These are phyloP conservation scores for Oligia strigilis DNA, from an alignment of 2,888 invertebrate species.

Conservation along the genomic window DNA sequence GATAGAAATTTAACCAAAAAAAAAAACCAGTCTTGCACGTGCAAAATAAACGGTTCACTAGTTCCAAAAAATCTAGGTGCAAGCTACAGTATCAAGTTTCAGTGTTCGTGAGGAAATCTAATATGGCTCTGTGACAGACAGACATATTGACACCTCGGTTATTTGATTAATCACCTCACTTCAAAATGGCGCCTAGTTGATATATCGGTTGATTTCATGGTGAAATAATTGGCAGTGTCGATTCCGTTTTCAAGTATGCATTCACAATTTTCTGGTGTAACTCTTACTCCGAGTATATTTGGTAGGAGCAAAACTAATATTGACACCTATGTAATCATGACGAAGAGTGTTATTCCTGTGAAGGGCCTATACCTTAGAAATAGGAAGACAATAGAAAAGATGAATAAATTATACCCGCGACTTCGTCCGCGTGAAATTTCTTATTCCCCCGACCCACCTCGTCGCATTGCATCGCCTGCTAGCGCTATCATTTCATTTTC, in stretches of 20 bases:
- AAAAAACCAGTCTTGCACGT: background rate
- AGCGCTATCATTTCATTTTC: too few species aligned
- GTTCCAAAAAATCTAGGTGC: slow-evolving; percentile 28
- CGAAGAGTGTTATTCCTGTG: too few species aligned
- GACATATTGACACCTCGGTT: slow-evolving; percentile 51
- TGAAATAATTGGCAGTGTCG: background rate
- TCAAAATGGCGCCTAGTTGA: slow-evolving; percentile 35
- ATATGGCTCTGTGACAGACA: slow-evolving; percentile 50
- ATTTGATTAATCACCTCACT: slow-evolving; percentile 55
- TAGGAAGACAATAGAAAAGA: too few species aligned
- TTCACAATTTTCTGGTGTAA: background rate
- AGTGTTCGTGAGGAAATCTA: slow-evolving; percentile 46
- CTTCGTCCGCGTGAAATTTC: too few species aligned
- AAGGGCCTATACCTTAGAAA: too few species aligned
- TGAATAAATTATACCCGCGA: too few species aligned
- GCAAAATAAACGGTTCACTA: background rate
- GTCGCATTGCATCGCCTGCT: too few species aligned
- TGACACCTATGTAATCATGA: background rate
- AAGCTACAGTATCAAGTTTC: slow-evolving; percentile 44
- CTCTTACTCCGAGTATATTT: background rate
- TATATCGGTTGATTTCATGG: slow-evolving; percentile 9
- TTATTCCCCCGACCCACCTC: too few species aligned
- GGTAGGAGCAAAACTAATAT: background rate
- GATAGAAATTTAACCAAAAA: background rate
- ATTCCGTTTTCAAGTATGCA: background rate